Evolutionary conservation across 2,888 invertebrate genomes (phyloP), one percentile per base, ranked within the genome.

Genomic region (Rhagophthalmus giganteus): DNA sequence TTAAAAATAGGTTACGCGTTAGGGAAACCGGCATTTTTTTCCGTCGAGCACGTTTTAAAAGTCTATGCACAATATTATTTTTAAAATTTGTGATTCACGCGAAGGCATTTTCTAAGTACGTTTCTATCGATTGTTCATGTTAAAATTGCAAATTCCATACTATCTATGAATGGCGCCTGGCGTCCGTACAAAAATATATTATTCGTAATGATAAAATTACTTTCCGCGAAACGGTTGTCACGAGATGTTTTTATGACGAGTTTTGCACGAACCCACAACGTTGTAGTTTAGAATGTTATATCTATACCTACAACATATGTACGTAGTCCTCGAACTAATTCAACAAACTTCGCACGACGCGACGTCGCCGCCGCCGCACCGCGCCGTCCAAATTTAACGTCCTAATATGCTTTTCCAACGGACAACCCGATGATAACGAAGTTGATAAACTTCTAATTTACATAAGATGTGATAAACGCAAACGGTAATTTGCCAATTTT

Each of bases 201-300:
- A 56, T 49, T 53, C 41, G 45, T 44, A 49, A 50, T 46, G 49
- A 49, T 53, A 45, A 46, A 56, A 56, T 56, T 49, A 49, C 46
- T 45, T 49, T 46, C 53, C 33, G 38, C 32, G 56, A 53, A 53
- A 31, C 34, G 37, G 42, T 26, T 33, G 40, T 40, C 47, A 47
- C 32, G 38, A 32, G 39, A 39, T 28, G 33, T 47, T 47, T 40
- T 47, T 39, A 39, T 39, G 38, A 39, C 47, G 13, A 20, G 39
- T 27, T 40, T 34, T 30, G 26, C 33, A 38, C 38, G 46, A 38
- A 38, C 20, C 6, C 2, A 14, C n/a, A n/a, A n/a, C n/a, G n/a
- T n/a, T n/a, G n/a, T 34, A 44, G 35, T 44, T 44, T 35, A 32
- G 15, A 31, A 34, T 42, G 42, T 30, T 35, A 25, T 20, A 20